Percentiles rank a stretch among this genome's conserved stretches.
These are phyloP conservation scores for Coptodon rendalli DNA, from an alignment of 2,113 vertebrate species.

Conservation along the genomic window DNA sequence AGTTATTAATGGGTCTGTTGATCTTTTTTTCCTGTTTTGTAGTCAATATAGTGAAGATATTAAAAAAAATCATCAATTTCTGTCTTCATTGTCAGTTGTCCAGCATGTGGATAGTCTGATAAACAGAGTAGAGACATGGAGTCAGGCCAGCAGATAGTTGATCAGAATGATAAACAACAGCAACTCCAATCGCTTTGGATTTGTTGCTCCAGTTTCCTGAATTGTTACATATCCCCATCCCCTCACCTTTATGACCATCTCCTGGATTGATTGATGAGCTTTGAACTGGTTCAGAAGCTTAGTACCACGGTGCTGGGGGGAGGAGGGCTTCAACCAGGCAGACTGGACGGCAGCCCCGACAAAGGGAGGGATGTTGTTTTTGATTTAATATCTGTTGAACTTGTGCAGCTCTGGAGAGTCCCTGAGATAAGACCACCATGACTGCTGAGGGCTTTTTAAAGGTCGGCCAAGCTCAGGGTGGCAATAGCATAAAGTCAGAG, in stretches of 20 bases:
- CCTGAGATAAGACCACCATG: constrained; percentile 13
- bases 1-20: neutral
- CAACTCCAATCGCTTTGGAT: neutral
- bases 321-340: neutral
- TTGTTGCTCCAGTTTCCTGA: neutral
- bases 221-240: neutral
- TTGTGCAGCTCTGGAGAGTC: neutral
- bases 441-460: neutral
- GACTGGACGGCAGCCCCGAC: neutral
- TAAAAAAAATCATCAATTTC: fast-evolving
- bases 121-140: neutral
- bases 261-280: neutral
- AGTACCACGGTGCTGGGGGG: neutral
- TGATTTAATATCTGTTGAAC: constrained; percentile 13
- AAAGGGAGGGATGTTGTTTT: constrained; percentile 7
- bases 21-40: neutral
- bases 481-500: neutral
- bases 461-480: neutral
- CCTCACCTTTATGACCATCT: neutral
- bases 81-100: neutral
- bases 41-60: neutral
- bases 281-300: neutral
- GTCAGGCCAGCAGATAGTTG: neutral
- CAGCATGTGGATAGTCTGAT: neutral
- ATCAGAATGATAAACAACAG: neutral